These are phyloP conservation scores for Microctenopoma lineatum DNA, from an alignment of 2,797 vertebrate species.

Conservation along the genomic window DNA sequence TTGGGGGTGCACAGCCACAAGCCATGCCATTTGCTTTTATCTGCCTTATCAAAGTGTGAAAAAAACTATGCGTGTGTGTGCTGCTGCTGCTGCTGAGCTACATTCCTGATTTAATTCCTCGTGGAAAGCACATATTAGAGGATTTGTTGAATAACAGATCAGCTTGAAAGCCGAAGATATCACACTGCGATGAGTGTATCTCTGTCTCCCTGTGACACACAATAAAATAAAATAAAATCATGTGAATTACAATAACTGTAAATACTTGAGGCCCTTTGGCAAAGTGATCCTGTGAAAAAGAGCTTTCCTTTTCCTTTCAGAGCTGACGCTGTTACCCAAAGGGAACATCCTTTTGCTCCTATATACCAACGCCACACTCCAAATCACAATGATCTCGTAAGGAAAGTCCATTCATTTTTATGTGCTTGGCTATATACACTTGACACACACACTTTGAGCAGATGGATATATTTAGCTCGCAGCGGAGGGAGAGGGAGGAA, in stretches of 20 bases:
- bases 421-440: constrained; percentile 50
- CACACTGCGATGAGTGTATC: constrained; percentile 35
- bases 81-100: constrained; percentile 52
- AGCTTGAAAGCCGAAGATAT: constrained; percentile 41
- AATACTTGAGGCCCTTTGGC: constrained; percentile 24
- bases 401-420: constrained; percentile 65
- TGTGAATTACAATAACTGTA: constrained; percentile 22
- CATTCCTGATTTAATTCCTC: constrained; percentile 70
- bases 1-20: constrained; percentile 51
- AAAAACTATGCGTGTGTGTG: constrained; percentile 52
- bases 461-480: constrained; percentile 73
- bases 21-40: constrained; percentile 75
- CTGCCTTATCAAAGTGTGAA: constrained; percentile 72
- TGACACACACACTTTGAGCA: constrained; percentile 64
- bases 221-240: constrained; percentile 48
- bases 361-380: constrained; percentile 28
- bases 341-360: constrained; percentile 39
- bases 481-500: constrained; percentile 44
- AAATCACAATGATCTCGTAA: constrained; percentile 48
- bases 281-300: constrained; percentile 9
- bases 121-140: constrained; percentile 66
- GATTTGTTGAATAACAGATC: constrained; percentile 59
- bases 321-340: constrained; percentile 12
- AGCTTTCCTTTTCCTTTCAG: constrained; percentile 6
- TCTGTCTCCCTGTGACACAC: constrained; percentile 25